Evolutionary conservation across 2,113 vertebrate species (phyloP).

Genomic region (pig (Sus scrofa)): DNA sequence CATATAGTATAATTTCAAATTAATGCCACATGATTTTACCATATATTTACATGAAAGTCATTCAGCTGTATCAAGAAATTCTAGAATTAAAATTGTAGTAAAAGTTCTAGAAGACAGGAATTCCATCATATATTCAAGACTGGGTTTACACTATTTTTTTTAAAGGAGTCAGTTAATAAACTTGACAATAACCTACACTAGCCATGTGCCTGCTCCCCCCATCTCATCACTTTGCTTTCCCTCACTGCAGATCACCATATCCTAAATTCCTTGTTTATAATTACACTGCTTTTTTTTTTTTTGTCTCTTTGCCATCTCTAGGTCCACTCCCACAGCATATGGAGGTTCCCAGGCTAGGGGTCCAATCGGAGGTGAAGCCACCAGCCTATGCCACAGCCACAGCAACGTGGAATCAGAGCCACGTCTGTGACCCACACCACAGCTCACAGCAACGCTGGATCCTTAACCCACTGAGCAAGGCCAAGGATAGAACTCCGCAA

Average conservation of each 20-base stretch:
- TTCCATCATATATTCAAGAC: not conserved
- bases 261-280: constrained; percentile 4
- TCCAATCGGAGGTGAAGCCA: too few relatives aligned
- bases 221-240: not conserved
- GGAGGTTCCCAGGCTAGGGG: too few relatives aligned
- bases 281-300: not conserved
- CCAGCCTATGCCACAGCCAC: too few relatives aligned
- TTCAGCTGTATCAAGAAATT: not conserved
- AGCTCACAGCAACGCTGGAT: too few relatives aligned
- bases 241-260: not conserved
- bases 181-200: not conserved
- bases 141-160: constrained; percentile 15
- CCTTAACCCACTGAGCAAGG: too few relatives aligned
- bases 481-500: too few relatives aligned
- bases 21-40: not conserved
- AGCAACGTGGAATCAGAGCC: too few relatives aligned
- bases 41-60: constrained; percentile 16
- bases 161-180: constrained; percentile 29
- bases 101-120: constrained; percentile 34
- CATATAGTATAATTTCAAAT: not conserved
- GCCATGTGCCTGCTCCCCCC: not conserved
- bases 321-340: too few relatives aligned
- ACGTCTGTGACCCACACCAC: too few relatives aligned
- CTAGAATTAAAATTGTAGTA: constrained; percentile 21
- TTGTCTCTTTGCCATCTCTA: too few relatives aligned